Percentiles rank a stretch among this genome's conserved stretches.
Conservation (phyloP, 2,888 invertebrate genomes). For the Ennomos quercinarius region DNA sequence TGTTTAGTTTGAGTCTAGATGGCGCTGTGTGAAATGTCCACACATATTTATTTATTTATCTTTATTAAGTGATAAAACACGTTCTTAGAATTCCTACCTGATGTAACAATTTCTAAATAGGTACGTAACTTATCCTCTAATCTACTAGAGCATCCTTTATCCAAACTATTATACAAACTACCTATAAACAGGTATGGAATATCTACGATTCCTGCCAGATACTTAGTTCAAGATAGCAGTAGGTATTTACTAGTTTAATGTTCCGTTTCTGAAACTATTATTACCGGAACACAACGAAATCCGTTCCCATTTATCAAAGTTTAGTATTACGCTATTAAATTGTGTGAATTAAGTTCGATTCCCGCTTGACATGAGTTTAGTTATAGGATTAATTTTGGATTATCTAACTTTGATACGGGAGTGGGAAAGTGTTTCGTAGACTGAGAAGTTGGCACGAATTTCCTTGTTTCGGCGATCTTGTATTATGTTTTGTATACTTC, state of each 20-base stretch:
- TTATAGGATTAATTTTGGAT: conserved; percentile 55
- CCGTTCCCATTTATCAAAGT: conserved; percentile 33
- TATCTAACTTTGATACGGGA: conserved; percentile 45
- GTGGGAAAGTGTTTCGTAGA: conserved; percentile 34
- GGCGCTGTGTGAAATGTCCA: no score
- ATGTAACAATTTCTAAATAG: no score
- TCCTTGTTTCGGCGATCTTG: background rate
- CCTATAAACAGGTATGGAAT: no score
- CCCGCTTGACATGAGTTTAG: conserved; percentile 49
- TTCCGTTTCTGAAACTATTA: conserved; percentile 30
- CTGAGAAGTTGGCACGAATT: background rate
- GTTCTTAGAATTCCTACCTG: no score
- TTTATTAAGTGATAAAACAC: no score
- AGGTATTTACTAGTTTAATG: conserved; percentile 19
- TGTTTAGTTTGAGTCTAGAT: no score
- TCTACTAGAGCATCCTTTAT: no score
- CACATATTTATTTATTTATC: no score
- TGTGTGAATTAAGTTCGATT: conserved; percentile 45
- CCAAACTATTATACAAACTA: no score
- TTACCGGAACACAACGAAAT: conserved; percentile 28
- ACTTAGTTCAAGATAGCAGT: conserved; percentile 37
- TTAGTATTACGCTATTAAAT: conserved; percentile 34
- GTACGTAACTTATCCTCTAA: no score
- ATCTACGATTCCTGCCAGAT: background rate
- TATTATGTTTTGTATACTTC: background rate